phyloP scores from a whole-genome alignment of 2,888 invertebrate species.

The Drosophila neutralis region DNA sequence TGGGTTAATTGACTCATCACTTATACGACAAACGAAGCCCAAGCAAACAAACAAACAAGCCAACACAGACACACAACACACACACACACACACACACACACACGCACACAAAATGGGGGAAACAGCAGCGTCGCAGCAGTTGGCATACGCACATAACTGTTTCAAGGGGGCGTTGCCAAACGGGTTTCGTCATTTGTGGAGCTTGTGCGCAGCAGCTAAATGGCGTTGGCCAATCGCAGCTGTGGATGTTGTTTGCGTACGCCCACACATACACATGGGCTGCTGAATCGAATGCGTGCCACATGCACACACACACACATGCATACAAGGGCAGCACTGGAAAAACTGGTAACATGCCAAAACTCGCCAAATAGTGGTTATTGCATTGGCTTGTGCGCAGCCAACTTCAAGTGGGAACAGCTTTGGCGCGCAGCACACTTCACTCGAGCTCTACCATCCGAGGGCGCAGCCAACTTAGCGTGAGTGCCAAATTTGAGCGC shows the following conservation, averaged over 20 bases:
- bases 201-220: slow-evolving; percentile 41
- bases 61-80: slow-evolving; percentile 22
- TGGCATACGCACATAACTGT: slow-evolving; percentile 31
- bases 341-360: slow-evolving; percentile 27
- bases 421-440: slow-evolving; percentile 16
- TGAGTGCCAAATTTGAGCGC: slow-evolving; percentile 2
- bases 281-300: slow-evolving; percentile 11
- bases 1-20: slow-evolving; percentile 84
- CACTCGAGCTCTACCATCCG: background rate
- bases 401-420: slow-evolving; percentile 47
- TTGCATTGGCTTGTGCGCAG: background rate
- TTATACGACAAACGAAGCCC: slow-evolving; percentile 79
- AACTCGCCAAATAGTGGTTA: slow-evolving; percentile 37
- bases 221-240: slow-evolving; percentile 37
- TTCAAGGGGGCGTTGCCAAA: slow-evolving; percentile 40
- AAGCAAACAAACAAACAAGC: slow-evolving; percentile 57
- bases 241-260: slow-evolving; percentile 50
- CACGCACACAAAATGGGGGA: slow-evolving; percentile 49
- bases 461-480: slow-evolving; percentile 22
- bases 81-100: slow-evolving; percentile 15
- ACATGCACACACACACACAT: slow-evolving; percentile 7
- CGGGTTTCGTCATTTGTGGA: slow-evolving; percentile 32
- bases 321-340: background rate
- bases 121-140: slow-evolving; percentile 31
- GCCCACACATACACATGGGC: slow-evolving; percentile 28